Percentiles rank a stretch among this genome's conserved stretches.
Conservation (phyloP, 2,797 vertebrate species). For the Poecilia picta region DNA sequence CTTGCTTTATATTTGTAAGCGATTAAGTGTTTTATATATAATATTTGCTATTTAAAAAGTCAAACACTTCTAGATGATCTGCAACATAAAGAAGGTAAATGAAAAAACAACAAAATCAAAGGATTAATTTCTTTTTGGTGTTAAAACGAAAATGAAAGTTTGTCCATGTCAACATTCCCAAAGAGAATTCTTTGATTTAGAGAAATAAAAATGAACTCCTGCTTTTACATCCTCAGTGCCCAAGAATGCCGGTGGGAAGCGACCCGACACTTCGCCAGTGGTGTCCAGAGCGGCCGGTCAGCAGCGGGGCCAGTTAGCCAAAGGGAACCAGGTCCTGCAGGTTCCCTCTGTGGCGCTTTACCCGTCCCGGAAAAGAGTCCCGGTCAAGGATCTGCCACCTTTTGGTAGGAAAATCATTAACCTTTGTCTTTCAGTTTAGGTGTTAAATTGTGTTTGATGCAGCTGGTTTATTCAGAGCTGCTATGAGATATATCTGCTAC, state of each 20-base stretch:
- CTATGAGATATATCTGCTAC: too few relatives aligned
- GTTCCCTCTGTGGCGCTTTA: conserved; percentile 94
- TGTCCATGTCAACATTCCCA: neutral
- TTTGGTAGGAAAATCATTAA: conserved; percentile 87
- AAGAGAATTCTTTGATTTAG: neutral
- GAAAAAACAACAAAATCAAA: neutral
- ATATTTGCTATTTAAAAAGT: neutral
- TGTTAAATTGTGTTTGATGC: neutral
- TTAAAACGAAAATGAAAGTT: neutral
- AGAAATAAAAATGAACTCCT: neutral
- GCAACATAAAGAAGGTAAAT: neutral
- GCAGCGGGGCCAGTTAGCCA: conserved; percentile 87
- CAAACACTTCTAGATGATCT: neutral
- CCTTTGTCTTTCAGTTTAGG: too few relatives aligned
- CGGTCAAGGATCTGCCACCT: conserved; percentile 94
- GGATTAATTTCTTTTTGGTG: neutral
- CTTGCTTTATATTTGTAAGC: neutral
- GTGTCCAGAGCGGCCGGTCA: conserved; percentile 90
- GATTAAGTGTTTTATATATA: neutral
- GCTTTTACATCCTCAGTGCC: conserved; percentile 82
- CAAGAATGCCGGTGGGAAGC: conserved; percentile 89
- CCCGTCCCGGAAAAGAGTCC: conserved; percentile 95
- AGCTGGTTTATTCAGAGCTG: neutral
- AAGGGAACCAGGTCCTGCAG: conserved; percentile 89
- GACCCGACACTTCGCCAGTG: conserved; percentile 93